phyloP scores from a whole-genome alignment of 2,797 vertebrate genomes.

The Xiphophorus birchmanni region DNA sequence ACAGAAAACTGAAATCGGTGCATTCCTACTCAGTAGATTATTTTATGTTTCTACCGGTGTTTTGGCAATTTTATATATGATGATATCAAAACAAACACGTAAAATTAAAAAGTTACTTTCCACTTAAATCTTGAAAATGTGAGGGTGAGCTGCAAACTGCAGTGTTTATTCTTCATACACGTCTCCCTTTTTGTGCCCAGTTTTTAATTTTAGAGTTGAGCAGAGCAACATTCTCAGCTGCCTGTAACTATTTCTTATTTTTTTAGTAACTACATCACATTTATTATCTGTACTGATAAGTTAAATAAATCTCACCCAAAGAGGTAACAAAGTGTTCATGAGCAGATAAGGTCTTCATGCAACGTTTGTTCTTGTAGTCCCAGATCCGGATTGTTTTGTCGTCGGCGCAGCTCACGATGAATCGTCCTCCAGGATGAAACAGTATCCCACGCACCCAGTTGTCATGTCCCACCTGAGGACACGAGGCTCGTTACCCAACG shows the following conservation, averaged over 20 bases:
- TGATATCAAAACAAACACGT: neutral
- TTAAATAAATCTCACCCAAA: conserved; percentile 86
- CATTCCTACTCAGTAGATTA: too few species aligned
- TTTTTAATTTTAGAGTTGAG: neutral
- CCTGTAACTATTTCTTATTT: neutral
- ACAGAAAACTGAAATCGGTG: too few species aligned
- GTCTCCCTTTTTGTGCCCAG: neutral
- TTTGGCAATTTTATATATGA: neutral
- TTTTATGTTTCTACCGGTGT: neutral
- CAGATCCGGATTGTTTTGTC: conserved; percentile 99
- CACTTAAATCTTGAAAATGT: neutral
- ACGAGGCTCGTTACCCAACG: neutral
- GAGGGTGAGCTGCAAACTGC: neutral
- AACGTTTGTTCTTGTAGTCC: conserved; percentile 99
- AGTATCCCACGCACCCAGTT: conserved; percentile 98
- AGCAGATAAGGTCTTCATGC: conserved; percentile 99
- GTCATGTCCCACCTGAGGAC: conserved; percentile 93
- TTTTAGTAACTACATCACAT: neutral
- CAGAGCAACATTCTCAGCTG: neutral
- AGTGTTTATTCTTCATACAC: too few species aligned
- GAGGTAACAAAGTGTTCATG: conserved; percentile 99
- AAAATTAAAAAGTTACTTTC: neutral
- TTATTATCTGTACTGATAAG: neutral
- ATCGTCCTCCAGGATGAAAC: conserved; percentile 97
- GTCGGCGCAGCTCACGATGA: conserved; percentile 99